phyloP scores from a whole-genome alignment of 2,888 invertebrate genomes.

The Watsonalla binaria region DNA sequence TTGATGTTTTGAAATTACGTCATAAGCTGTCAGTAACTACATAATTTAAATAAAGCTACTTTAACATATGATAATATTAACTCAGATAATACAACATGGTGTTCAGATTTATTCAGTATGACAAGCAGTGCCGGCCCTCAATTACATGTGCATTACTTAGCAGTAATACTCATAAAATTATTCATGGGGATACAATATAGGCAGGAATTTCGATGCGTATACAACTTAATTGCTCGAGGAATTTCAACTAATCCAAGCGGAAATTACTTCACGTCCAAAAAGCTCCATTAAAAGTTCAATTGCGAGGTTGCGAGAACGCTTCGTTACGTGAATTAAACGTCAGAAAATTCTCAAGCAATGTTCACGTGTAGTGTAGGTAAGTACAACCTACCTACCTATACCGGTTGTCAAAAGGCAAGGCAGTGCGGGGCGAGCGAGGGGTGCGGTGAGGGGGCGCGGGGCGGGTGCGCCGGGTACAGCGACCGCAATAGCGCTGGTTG shows the following conservation, averaged over 20 bases:
- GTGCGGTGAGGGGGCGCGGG: constrained; percentile 20
- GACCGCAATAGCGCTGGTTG: constrained; percentile 69
- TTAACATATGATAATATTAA: not conserved
- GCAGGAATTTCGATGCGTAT: not conserved
- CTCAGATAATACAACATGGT: not conserved
- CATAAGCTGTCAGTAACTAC: too few species aligned
- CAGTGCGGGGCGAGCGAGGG: constrained; percentile 15
- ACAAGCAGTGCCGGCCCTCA: not conserved
- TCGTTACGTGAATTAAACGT: constrained; percentile 70
- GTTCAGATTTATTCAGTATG: not conserved
- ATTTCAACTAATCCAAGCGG: constrained; percentile 15
- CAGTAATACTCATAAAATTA: not conserved
- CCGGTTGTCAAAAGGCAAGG: constrained; percentile 73
- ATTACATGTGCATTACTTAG: not conserved
- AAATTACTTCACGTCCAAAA: constrained; percentile 37
- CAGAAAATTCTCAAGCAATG: constrained; percentile 69
- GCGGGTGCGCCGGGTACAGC: constrained; percentile 62
- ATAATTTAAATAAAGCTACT: too few species aligned
- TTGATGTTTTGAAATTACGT: too few species aligned
- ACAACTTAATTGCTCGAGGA: constrained; percentile 5
- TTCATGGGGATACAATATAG: constrained; percentile 1
- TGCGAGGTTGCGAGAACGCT: constrained; percentile 47
- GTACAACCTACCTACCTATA: constrained; percentile 42
- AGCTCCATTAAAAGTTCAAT: constrained; percentile 52
- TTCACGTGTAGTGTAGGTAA: constrained; percentile 49